Base-by-base conservation (phyloP, 2,797 vertebrate species). In the Enoplosus armatus region DNA sequence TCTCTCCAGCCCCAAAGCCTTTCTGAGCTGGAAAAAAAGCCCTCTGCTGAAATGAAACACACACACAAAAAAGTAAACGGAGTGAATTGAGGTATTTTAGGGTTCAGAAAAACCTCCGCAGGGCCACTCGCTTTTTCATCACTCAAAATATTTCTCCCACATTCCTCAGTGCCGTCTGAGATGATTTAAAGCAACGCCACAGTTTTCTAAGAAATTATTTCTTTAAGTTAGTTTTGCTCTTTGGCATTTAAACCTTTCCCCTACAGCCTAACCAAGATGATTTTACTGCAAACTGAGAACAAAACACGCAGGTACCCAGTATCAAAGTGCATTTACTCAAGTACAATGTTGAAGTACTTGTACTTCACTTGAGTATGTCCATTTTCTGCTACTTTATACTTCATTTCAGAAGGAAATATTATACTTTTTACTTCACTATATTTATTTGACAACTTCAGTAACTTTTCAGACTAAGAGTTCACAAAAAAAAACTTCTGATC, bases 1-100 rank as follows among this genome's bases (percentile, higher is more conserved):
- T 84, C 82, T 37, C 41, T 83, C 60, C 70, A 69, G 67, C 63
- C 60, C 39, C 2, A 61, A 51, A 82, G 72, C 60, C 71, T 80
- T 75, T 61, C 39, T 64, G 63, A 51, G 66, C 33, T 37, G 39
- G 31, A 83, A 75, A 71, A 55, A 70, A 41, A 62, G 27, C 47
- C 29, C 11, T 20, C 35, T 22, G 53, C 58, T 80, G 31, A 69
- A 53, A 55, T 37, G 24, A 65, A 56, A 75, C 27, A 22, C 8
- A 41, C 0, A 41, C 5, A 35, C 18, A 60, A n/a, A n/a, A 16
- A 45, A 37, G 47, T 20, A 65, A 73, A 47, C 12, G 15, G 20
- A 47, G 27, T 37, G 22, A 82, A 12, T 18, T 9, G 33, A 69
- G 24, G 27, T 55, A 66, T 67, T 79, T 67, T 10, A 24, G 60